Evolutionary conservation across 1,140 invertebrate species (phyloP), one percentile per base, ranked within the genome.

Genomic region (Aphaenogaster ashmeadi): DNA sequence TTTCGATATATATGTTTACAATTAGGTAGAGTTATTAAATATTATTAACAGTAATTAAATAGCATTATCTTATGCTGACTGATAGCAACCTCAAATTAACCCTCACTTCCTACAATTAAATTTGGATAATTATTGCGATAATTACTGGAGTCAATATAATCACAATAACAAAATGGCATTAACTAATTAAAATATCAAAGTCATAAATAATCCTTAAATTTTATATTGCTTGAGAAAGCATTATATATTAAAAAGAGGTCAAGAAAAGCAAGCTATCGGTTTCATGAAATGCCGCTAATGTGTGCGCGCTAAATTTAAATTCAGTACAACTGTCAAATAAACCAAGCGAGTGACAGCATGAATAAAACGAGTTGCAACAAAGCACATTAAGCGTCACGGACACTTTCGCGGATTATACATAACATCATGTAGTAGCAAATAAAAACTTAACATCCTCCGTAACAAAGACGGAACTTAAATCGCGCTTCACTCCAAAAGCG

Each of bases 11-110:
- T 50, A 41, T 41, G 8, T 13, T 13, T 21, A 11, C 4, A 56
- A 1, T 33, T n/a, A 67, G 18, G 44, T 8, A 0, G 18, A 36
- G 3, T 44, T 50, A 9, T 27, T 21, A 64, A 8, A 64, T 15
- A 56, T 69, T 56, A 58, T 44, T 62, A 36, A 36, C 6, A 72
- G 15, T 72, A 74, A 72, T 47, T 47, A 79, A 74, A n/a, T 71
- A n/a, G n/a, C 18, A 21, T 58, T n/a, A 15, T 36, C 18, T 71
- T 27, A 2, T 41, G 18, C 15, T 74, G 27, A 83, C 21, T 74
- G 13, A 74, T 27, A 72, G 38, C 18, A 36, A 18, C 7, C 27
- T 36, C n/a, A 60, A 41, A 74, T 83, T 83, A 83, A 83, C 3
- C 9, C 7, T 54, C 38, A 33, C 7, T 13, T 7, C 9, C 13